Conservation (phyloP, 2,888 invertebrate genomes). For the Metalampra italica region DNA sequence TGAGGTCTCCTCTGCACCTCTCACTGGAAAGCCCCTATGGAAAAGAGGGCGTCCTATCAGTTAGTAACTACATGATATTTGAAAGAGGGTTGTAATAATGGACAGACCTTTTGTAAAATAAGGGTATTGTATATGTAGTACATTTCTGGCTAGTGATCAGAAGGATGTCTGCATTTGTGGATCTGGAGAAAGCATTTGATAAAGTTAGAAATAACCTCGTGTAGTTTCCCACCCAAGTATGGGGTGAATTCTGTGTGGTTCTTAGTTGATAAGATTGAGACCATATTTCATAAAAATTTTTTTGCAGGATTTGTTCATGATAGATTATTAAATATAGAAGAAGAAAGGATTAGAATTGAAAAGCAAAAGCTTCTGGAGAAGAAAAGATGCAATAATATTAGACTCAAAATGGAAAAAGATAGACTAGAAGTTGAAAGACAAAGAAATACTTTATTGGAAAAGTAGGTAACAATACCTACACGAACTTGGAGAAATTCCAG, state of each 20-base stretch:
- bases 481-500: neutral
- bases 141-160: too few relatives aligned
- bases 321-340: conserved; percentile 47
- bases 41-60: conserved; percentile 47
- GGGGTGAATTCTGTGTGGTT: too few relatives aligned
- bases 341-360: conserved; percentile 51
- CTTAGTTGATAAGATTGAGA: too few relatives aligned
- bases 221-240: too few relatives aligned
- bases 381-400: conserved; percentile 53
- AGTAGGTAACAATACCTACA: conserved; percentile 28
- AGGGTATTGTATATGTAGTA: too few relatives aligned
- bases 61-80: conserved; percentile 22
- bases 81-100: neutral
- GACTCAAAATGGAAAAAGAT: conserved; percentile 51
- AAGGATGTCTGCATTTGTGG: too few relatives aligned
- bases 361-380: conserved; percentile 55
- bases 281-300: too few relatives aligned
- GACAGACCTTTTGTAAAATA: too few relatives aligned
- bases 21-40: conserved; percentile 41
- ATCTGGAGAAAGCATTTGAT: too few relatives aligned
- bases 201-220: too few relatives aligned
- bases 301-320: conserved; percentile 45
- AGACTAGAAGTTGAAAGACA: conserved; percentile 52
- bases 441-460: conserved; percentile 47
- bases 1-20: conserved; percentile 44